Base-by-base conservation (phyloP, 2,888 invertebrate species). In the Gortyna flavago region DNA sequence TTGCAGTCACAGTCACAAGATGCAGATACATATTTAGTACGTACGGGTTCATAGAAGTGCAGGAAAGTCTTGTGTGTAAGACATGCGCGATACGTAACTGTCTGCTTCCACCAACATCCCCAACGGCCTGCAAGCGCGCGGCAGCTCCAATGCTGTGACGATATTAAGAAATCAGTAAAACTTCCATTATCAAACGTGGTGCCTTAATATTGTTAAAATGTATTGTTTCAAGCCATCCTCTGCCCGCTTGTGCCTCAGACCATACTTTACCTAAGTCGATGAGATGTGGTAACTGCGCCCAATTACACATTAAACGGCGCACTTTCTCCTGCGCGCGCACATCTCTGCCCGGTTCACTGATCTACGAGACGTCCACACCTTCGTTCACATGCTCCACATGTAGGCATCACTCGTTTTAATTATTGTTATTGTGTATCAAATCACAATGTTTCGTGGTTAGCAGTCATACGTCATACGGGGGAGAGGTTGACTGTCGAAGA, bases 251-350 rank as follows among this genome's bases (percentile, higher is more conserved):
- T 72, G 35, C 5, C 71, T 71, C 64, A 48, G 64, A 35, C 61
- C 72, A 59, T 29, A 51, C 72, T 79, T 75, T 66, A 81, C 81
- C 81, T 84, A 81, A 83, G 87, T 83, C 70, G 72, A 78, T 80
- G 86, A 73, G 85, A 80, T 89, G 90, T 90, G 85, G 90, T 91
- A 90, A 91, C 87, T 84, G 85, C 87, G 88, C 88, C 92, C 92
- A 93, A 93, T 93, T 93, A 93, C 88, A 90, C 87, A 91, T 90
- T 89, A 91, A 91, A 90, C 91, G 85, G 87, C 81, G 89, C 89
- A 92, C 94, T 94, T 94, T 94, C 93, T 90, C 93, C 82, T 61
- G 81, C 80, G 77, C 82, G 75, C 75, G 80, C 78, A 68, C 79
- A 75, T 80, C 80, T 72, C 70, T 64, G 35, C 68, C 9, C 77